phyloP scores from a whole-genome alignment of 2,888 invertebrate genomes.

The Copidosoma aretas region DNA sequence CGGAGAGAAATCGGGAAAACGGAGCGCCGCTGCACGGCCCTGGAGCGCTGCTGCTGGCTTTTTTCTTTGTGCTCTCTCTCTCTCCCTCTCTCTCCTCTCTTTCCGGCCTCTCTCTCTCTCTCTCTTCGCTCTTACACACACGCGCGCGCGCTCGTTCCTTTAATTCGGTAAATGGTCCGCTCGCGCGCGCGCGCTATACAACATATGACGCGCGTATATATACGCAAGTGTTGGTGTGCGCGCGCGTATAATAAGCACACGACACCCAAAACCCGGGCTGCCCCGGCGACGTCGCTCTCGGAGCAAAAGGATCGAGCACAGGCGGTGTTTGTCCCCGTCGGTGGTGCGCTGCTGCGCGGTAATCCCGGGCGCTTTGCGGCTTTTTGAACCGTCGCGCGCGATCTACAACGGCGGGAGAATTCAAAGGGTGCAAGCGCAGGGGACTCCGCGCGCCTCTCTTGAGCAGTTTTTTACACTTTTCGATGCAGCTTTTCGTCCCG shows the following conservation, averaged over 20 bases:
- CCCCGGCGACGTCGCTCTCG: background rate
- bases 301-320: too few relatives aligned
- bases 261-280: constrained; percentile 2
- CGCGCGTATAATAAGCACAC: background rate
- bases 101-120: constrained; percentile 11
- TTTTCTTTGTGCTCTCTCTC: constrained; percentile 2
- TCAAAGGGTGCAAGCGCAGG: too few relatives aligned
- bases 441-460: too few relatives aligned
- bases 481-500: too few relatives aligned
- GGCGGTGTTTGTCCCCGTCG: too few relatives aligned
- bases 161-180: background rate
- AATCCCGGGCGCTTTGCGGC: too few relatives aligned
- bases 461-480: too few relatives aligned
- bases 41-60: constrained; percentile 19
- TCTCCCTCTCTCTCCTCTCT: constrained; percentile 9
- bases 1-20: constrained; percentile 38
- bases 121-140: background rate
- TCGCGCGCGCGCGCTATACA: background rate
- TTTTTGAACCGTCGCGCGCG: too few relatives aligned
- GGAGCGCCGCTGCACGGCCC: constrained; percentile 45
- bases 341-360: too few relatives aligned
- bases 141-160: background rate
- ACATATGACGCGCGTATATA: background rate
- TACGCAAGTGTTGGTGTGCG: constrained; percentile 3
- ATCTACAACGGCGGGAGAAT: too few relatives aligned